phyloP scores from a whole-genome alignment of 2,113 vertebrate genomes.

The Neogobius melanostomus region DNA sequence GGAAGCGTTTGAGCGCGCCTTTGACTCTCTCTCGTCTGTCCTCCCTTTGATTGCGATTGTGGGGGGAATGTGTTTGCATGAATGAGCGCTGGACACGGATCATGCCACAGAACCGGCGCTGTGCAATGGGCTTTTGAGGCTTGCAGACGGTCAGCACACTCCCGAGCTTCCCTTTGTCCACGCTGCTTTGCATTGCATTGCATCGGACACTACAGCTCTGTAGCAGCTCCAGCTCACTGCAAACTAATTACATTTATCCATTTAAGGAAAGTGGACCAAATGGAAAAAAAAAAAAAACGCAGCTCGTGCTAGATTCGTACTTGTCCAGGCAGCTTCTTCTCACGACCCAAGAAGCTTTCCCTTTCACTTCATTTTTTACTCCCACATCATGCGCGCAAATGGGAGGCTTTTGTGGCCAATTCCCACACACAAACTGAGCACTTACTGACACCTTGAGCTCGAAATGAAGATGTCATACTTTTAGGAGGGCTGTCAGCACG shows the following conservation, averaged over 20 bases:
- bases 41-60: not conserved
- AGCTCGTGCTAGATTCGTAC: not conserved
- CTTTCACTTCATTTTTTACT: slow-evolving; percentile 2
- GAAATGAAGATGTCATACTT: slow-evolving; percentile 42
- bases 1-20: slow-evolving; percentile 4
- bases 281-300: not conserved
- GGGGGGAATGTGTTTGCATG: slow-evolving; percentile 50
- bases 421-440: not conserved
- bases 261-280: slow-evolving; percentile 17
- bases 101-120: not conserved
- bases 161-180: slow-evolving; percentile 54
- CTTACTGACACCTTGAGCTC: not conserved
- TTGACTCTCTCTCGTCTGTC: not conserved
- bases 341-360: slow-evolving; percentile 40
- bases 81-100: slow-evolving; percentile 54
- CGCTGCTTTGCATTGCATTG: not conserved
- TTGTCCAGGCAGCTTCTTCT: slow-evolving; percentile 17
- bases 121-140: not conserved
- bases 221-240: not conserved
- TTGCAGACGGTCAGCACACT: slow-evolving; percentile 9
- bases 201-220: not conserved
- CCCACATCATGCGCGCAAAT: slow-evolving; percentile 9
- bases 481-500: slow-evolving; percentile 6
- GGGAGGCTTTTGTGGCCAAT: not conserved
- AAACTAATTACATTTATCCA: slow-evolving; percentile 47